A percentile compares a stretch with the other conserved stretches of the same genome.
Conservation (phyloP, 2,888 invertebrate species). For the Selenia dentaria region DNA sequence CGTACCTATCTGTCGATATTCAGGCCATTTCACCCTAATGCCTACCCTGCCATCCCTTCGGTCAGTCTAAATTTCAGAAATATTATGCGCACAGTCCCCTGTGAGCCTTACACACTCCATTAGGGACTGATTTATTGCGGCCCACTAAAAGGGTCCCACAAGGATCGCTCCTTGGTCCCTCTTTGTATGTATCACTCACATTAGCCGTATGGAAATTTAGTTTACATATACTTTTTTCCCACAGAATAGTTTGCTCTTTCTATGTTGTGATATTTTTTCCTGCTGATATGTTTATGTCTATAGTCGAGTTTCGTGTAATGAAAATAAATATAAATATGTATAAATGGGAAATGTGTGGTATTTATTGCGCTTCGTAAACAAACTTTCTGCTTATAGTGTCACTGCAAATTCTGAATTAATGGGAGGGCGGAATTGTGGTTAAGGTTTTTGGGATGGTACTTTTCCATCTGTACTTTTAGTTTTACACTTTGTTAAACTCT, state of each 20-base stretch:
- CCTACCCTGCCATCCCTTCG: slow-evolving; percentile 34
- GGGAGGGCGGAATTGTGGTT: neutral
- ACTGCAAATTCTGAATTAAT: slow-evolving; percentile 13
- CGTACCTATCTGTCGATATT: slow-evolving; percentile 54
- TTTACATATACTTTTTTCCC: slow-evolving; percentile 35
- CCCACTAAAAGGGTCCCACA: slow-evolving; percentile 76
- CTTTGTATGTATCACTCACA: slow-evolving; percentile 69
- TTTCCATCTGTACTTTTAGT: too few relatives aligned
- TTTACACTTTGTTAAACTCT: too few relatives aligned
- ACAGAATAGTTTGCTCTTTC: slow-evolving; percentile 65
- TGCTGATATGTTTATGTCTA: slow-evolving; percentile 28
- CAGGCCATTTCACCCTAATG: slow-evolving; percentile 48
- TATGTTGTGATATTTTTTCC: slow-evolving; percentile 47
- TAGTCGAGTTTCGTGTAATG: slow-evolving; percentile 19
- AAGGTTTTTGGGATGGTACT: too few relatives aligned
- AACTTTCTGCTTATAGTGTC: slow-evolving; percentile 16
- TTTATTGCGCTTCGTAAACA: slow-evolving; percentile 18
- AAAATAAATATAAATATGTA: slow-evolving; percentile 22
- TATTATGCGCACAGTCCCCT: slow-evolving; percentile 64
- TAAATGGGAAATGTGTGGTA: slow-evolving; percentile 16
- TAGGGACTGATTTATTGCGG: slow-evolving; percentile 77
- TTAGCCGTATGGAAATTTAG: slow-evolving; percentile 73
- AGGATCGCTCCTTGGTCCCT: slow-evolving; percentile 68
- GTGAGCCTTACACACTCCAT: slow-evolving; percentile 71
- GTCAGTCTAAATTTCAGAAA: slow-evolving; percentile 69